Evolutionary conservation across 1,140 invertebrate species (phyloP).

Genomic region (Aphidius gifuensis): DNA sequence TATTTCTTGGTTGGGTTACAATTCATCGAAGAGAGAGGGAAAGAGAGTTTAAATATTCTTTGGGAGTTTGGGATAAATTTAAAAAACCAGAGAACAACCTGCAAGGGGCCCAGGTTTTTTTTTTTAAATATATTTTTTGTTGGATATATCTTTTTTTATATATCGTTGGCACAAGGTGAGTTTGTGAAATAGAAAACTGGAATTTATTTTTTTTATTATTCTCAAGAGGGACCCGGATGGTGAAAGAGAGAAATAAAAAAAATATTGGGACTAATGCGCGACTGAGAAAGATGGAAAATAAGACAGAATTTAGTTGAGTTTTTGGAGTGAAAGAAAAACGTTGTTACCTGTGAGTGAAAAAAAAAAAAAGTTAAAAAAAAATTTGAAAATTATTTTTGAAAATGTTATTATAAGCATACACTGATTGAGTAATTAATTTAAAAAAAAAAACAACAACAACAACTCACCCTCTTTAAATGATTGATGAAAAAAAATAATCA

Average conservation of each 20-base stretch:
- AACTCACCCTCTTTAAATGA: too few species aligned
- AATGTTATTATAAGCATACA: too few species aligned
- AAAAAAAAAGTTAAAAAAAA: too few species aligned
- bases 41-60: too few species aligned
- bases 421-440: too few species aligned
- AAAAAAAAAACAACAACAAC: too few species aligned
- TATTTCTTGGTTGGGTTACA: constrained; percentile 36
- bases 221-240: constrained; percentile 5
- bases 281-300: too few species aligned
- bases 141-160: not conserved
- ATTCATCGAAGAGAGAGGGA: not conserved
- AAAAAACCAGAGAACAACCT: constrained; percentile 29
- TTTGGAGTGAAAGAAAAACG: constrained; percentile 18
- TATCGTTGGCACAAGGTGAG: not conserved
- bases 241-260: constrained; percentile 6
- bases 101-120: constrained; percentile 14
- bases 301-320: too few species aligned
- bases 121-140: not conserved
- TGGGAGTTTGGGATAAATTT: constrained; percentile 33
- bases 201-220: constrained; percentile 5
- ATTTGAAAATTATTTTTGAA: too few species aligned
- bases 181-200: constrained; percentile 21
- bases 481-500: too few species aligned
- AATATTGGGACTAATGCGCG: too few species aligned
- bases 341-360: constrained; percentile 14